phyloP scores from a whole-genome alignment of 2,113 vertebrate species.

The Ctenodactylus gundi region DNA sequence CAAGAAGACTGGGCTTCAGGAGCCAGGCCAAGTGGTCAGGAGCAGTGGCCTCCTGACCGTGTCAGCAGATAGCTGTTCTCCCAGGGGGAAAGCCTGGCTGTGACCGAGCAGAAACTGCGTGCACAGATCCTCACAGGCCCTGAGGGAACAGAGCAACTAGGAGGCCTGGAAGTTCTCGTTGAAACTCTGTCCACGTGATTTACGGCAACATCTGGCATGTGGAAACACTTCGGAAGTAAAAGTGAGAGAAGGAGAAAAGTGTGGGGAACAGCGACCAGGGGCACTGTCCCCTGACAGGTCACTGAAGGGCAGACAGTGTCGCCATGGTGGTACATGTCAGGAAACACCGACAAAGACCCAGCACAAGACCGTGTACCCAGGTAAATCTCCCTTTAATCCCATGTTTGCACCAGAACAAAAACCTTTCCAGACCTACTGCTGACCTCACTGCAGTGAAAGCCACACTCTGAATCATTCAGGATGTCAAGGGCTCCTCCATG shows the following conservation, averaged over 20 bases:
- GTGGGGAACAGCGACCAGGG: not conserved
- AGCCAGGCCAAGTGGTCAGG: accelerated
- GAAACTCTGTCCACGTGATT: not conserved
- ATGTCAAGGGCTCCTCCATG: not conserved
- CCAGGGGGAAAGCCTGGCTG: too few relatives aligned
- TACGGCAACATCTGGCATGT: not conserved
- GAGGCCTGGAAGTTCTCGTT: not conserved
- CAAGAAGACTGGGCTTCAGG: not conserved
- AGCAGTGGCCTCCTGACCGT: not conserved
- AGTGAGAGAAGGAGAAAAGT: not conserved
- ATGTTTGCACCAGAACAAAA: not conserved
- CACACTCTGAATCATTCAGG: not conserved
- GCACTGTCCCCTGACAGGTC: not conserved
- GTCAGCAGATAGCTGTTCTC: not conserved
- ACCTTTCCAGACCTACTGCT: not conserved
- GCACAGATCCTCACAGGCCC: not conserved
- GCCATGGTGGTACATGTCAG: too few relatives aligned
- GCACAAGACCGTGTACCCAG: accelerated
- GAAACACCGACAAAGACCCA: not conserved
- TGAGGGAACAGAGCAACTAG: not conserved
- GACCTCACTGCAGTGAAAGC: not conserved
- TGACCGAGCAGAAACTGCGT: accelerated
- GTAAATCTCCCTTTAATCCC: not conserved
- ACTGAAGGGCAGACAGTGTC: not conserved
- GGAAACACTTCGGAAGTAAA: not conserved